These are phyloP conservation scores for Semicossyphus pulcher DNA, from an alignment of 2,113 vertebrate genomes.

Conservation along the genomic window DNA sequence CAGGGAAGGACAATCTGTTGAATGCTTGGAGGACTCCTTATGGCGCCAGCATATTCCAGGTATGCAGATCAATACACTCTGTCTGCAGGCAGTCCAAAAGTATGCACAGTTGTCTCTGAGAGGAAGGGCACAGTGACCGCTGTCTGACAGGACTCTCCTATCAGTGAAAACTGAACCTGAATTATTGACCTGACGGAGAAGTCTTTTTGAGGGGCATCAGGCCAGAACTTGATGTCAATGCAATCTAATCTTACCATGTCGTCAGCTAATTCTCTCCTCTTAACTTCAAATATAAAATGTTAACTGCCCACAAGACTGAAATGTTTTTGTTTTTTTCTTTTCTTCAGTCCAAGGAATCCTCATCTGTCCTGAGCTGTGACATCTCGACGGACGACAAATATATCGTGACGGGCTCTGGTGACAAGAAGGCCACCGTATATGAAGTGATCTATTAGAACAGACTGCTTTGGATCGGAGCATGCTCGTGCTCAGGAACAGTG, in stretches of 20 bases:
- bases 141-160: slow-evolving; percentile 72
- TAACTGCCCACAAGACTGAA: slow-evolving; percentile 42
- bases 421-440: slow-evolving; percentile 98
- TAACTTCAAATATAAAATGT: slow-evolving; percentile 49
- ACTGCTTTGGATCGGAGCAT: slow-evolving; percentile 58
- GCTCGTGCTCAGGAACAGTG: slow-evolving; percentile 63
- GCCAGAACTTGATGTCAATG: slow-evolving; percentile 54
- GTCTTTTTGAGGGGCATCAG: slow-evolving; percentile 54
- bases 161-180: slow-evolving; percentile 81
- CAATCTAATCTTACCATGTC: slow-evolving; percentile 61
- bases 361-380: slow-evolving; percentile 96
- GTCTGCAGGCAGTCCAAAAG: slow-evolving; percentile 73
- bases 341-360: slow-evolving; percentile 95
- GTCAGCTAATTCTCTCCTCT: slow-evolving; percentile 58
- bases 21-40: slow-evolving; percentile 99
- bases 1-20: slow-evolving; percentile 98
- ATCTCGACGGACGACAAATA: slow-evolving; percentile 98
- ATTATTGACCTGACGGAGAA: slow-evolving; percentile 75
- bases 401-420: slow-evolving; percentile 97
- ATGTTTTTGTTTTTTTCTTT: slow-evolving; percentile 8
- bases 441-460: slow-evolving; percentile 94
- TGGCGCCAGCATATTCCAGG: slow-evolving; percentile 99
- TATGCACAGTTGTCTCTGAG: slow-evolving; percentile 54
- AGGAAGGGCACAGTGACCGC: slow-evolving; percentile 78
- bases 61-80: slow-evolving; percentile 80